These are phyloP conservation scores for Drosophila emarginata DNA, from an alignment of 2,888 invertebrate species.

Conservation along the genomic window DNA sequence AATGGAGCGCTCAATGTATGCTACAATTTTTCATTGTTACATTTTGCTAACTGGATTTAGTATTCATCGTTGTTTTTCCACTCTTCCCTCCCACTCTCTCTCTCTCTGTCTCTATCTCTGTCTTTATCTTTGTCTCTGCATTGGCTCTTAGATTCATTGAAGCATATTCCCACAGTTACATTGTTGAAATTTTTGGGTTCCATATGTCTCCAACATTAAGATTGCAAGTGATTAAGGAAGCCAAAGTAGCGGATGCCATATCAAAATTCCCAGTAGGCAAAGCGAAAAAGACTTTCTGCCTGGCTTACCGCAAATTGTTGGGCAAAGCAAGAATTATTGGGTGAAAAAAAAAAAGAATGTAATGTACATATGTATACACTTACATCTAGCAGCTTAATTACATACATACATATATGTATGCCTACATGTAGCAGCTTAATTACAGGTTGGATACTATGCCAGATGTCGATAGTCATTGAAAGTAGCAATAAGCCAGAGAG, in stretches of 20 bases:
- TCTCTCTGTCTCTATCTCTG: neutral
- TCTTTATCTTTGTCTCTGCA: neutral
- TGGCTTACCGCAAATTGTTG: constrained; percentile 6
- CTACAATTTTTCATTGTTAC: constrained; percentile 46
- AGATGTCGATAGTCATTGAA: neutral
- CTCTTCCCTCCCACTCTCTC: neutral
- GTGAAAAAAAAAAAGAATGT: constrained; percentile 3
- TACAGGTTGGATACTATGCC: constrained; percentile 32
- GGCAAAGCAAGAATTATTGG: neutral
- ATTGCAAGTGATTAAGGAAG: constrained; percentile 1
- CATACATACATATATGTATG: neutral
- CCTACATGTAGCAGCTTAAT: constrained; percentile 23
- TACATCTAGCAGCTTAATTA: constrained; percentile 27
- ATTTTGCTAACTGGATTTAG: constrained; percentile 28
- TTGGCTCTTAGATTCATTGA: neutral
- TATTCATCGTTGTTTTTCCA: neutral
- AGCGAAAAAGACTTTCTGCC: neutral
- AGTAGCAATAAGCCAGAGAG: neutral
- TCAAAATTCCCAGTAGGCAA: neutral
- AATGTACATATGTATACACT: too few relatives aligned
- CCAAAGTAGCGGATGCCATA: neutral
- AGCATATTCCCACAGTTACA: neutral
- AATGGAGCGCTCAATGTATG: constrained; percentile 49
- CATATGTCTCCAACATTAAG: neutral
- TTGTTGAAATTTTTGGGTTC: neutral